Percentiles rank a stretch among this genome's conserved stretches.
phyloP scores from a whole-genome alignment of 2,797 vertebrate species.

The Coregonus suidteri region DNA sequence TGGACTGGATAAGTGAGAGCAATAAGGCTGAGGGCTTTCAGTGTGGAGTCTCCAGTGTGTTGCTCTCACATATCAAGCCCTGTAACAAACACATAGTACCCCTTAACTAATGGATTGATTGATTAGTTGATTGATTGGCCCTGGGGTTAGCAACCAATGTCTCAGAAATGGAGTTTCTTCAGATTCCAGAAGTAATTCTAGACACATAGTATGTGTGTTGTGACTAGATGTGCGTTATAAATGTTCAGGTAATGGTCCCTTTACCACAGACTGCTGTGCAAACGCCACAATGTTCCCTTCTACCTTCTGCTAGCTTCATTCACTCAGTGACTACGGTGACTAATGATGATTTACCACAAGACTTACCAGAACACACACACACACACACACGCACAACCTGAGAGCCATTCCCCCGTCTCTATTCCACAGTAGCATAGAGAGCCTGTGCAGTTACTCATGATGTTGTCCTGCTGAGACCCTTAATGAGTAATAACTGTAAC shows the following conservation, averaged over 20 bases:
- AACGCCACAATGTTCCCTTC: background rate
- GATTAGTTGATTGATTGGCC: background rate
- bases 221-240: background rate
- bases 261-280: background rate
- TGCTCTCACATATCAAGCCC: background rate
- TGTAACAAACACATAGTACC: background rate
- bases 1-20: background rate
- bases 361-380: background rate
- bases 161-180: background rate
- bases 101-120: background rate
- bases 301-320: background rate
- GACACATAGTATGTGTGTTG: background rate
- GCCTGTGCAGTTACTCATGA: slow-evolving; percentile 54
- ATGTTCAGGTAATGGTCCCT: background rate
- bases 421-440: slow-evolving; percentile 45
- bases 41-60: background rate
- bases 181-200: background rate
- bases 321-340: background rate
- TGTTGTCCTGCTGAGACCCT: slow-evolving; percentile 60
- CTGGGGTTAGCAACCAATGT: background rate
- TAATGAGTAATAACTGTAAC: slow-evolving; percentile 63
- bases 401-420: slow-evolving; percentile 60
- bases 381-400: slow-evolving; percentile 14
- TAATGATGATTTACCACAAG: background rate
- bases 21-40: background rate